Conservation (phyloP, 2,113 vertebrate genomes). For the Shinisaurus crocodilurus region DNA sequence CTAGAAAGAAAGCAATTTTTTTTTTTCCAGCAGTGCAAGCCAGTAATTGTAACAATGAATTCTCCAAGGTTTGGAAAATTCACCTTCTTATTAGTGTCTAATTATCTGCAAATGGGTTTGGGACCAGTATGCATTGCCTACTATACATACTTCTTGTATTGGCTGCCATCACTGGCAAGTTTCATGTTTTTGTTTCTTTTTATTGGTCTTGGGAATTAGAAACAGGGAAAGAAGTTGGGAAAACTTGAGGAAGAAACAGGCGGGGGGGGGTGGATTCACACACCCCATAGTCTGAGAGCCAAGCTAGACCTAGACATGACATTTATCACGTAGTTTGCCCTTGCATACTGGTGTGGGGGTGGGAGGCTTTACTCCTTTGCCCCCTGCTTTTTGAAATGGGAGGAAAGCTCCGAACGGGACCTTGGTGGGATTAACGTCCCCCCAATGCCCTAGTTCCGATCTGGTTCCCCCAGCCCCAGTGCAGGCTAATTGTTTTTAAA, state of each 20-base stretch:
- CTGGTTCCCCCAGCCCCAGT: neutral
- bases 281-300: slow-evolving; percentile 6
- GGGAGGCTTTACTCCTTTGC: neutral
- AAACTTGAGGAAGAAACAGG: slow-evolving; percentile 30
- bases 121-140: slow-evolving; percentile 16
- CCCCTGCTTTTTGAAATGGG: neutral
- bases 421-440: neutral
- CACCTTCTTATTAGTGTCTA: slow-evolving; percentile 39
- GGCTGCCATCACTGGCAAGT: slow-evolving; percentile 40
- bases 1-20: slow-evolving; percentile 44
- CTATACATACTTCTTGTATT: slow-evolving; percentile 11
- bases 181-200: slow-evolving; percentile 42
- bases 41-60: slow-evolving; percentile 46
- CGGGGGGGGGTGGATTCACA: neutral
- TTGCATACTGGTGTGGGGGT: neutral
- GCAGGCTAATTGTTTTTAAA: neutral
- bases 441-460: neutral
- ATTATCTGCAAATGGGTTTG: slow-evolving; percentile 44
- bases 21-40: slow-evolving; percentile 51
- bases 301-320: neutral
- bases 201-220: slow-evolving; percentile 40
- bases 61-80: slow-evolving; percentile 43
- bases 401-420: neutral
- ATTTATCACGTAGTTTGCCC: neutral
- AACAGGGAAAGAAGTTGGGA: slow-evolving; percentile 35